A percentile compares a stretch with the other conserved stretches of the same genome.
phyloP scores from a whole-genome alignment of 1,140 invertebrate species.

The Neodiprion lecontei region DNA sequence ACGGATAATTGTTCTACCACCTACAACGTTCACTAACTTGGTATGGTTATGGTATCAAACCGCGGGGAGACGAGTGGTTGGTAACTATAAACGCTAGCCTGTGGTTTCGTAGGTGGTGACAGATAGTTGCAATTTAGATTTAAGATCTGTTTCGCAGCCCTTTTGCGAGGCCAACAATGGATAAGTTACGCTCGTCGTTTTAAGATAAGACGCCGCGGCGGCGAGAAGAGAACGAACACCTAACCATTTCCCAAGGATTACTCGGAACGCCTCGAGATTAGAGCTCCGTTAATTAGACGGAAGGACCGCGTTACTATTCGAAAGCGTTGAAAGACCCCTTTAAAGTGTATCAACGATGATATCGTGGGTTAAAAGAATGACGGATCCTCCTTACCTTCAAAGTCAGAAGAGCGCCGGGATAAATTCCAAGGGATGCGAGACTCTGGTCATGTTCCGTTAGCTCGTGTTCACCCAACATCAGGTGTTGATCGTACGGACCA shows the following conservation, averaged over 20 bases:
- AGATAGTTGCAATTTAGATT: conserved; percentile 6
- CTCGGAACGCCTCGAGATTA: not conserved
- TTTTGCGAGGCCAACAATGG: not conserved
- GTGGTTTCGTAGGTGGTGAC: not conserved
- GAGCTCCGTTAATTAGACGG: not conserved
- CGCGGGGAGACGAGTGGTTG: no score
- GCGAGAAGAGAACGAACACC: not conserved
- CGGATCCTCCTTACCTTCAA: conserved; percentile 49
- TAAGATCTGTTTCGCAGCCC: not conserved
- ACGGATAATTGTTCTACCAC: not conserved
- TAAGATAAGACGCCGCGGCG: not conserved
- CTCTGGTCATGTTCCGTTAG: conserved; percentile 51
- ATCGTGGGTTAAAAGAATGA: conserved; percentile 21
- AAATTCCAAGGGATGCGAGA: conserved; percentile 52
- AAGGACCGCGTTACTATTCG: no score
- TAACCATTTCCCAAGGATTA: not conserved
- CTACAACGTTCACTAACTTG: not conserved
- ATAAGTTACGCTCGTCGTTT: not conserved
- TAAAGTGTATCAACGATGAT: conserved; percentile 28
- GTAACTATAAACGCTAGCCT: no score
- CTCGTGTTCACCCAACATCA: conserved; percentile 53
- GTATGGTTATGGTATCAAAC: not conserved
- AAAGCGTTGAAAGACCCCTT: no score
- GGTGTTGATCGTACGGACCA: conserved; percentile 54
- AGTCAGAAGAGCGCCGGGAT: conserved; percentile 52